Evolutionary conservation across 2,888 invertebrate genomes (phyloP), one percentile per base, ranked within the genome.

Genomic region (Phrixothrix hirtus): DNA sequence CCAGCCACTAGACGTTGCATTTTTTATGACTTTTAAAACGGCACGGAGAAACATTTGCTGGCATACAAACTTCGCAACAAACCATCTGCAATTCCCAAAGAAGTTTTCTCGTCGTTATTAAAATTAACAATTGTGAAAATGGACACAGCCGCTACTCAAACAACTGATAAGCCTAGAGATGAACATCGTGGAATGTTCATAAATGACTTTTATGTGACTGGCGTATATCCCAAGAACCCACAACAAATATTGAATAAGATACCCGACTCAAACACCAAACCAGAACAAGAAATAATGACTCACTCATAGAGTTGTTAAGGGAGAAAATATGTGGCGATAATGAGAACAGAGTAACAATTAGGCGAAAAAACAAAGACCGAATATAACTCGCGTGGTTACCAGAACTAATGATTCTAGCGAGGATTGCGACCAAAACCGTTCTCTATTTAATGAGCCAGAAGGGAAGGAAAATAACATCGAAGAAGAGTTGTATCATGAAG

Each of bases 311-410:
- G 11, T 14, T 37, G 3, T 37, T 37, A 25, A 1, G 11, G 7
- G 25, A 37, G 13, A 37, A 37, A 26, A n/a, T n/a, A n/a, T n/a
- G n/a, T n/a, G n/a, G n/a, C n/a, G 12, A 35, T 16, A 14, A 2
- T 4, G 2, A 3, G 9, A 16, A 5, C 25, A 25, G 11, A 12
- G 13, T 25, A 25, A 10, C 4, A 15, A 10, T 37, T 37, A 3
- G 27, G 11, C 29, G 39, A 4, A 39, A 39, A 29, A 39, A n/a
- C n/a, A 16, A n/a, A 39, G 39, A 29, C 10, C 29, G 3, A 39
- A 39, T 29, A 10, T 39, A n/a, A 15, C 14, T 6, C 39, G 15
- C 15, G 12, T 6, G 2, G 27, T 26, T 13, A 38, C 9, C 3
- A 1, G 1, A n/a, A 10, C 2, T 27, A 13, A 1, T 11, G 27